phyloP scores from a whole-genome alignment of 2,113 vertebrate genomes.

The Oreochromis aureus region DNA sequence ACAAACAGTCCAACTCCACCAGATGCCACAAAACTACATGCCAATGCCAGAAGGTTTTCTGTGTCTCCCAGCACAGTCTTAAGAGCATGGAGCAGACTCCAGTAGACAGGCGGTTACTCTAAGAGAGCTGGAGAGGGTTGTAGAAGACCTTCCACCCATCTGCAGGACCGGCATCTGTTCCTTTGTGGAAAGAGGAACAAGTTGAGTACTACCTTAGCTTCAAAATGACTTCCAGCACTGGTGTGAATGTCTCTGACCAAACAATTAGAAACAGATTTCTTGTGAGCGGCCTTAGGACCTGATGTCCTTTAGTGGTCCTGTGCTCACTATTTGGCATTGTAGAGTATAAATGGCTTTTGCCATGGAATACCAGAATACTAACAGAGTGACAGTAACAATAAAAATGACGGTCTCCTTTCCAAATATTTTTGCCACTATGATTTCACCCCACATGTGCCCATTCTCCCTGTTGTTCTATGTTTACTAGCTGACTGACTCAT shows the following conservation, averaged over 20 bases:
- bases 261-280: not conserved
- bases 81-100: not conserved
- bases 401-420: not conserved
- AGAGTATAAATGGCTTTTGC: not conserved
- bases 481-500: not conserved
- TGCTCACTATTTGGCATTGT: too few relatives aligned
- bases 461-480: rapidly evolving
- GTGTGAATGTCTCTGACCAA: not conserved
- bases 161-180: too few relatives aligned
- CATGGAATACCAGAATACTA: not conserved
- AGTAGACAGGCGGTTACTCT: not conserved
- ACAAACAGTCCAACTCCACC: not conserved
- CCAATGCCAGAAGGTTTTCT: not conserved
- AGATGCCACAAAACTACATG: not conserved
- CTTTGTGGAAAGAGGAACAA: rapidly evolving
- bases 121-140: not conserved
- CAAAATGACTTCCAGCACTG: not conserved
- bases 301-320: not conserved
- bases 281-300: rapidly evolving
- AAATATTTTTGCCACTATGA: not conserved
- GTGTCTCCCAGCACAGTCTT: not conserved
- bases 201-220: not conserved
- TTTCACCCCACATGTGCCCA: rapidly evolving
- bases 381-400: not conserved
- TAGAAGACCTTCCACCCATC: not conserved